Evolutionary conservation across 1,140 invertebrate genomes (phyloP).

Genomic region (Saccostrea glomerata): DNA sequence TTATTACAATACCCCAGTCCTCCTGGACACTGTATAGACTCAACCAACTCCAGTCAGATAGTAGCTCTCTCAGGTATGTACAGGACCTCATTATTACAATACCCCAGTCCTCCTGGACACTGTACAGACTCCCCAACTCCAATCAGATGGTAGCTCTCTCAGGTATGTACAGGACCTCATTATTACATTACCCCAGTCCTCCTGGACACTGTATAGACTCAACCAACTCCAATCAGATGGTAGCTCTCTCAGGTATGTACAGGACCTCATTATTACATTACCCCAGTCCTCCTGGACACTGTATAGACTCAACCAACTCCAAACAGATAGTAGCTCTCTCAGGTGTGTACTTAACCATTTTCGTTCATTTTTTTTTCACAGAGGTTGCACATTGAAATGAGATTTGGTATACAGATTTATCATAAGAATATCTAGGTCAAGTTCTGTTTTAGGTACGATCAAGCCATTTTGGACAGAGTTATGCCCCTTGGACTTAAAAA

Average conservation of each 20-base stretch:
- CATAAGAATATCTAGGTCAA: no score
- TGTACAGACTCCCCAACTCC: constrained; percentile 55
- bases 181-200: constrained; percentile 32
- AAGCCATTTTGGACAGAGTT: no score
- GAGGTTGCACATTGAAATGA: no score
- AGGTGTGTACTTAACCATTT: no score
- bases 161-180: no score
- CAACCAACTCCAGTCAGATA: constrained; percentile 54
- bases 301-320: no score
- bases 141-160: constrained; percentile 55
- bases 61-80: constrained; percentile 52
- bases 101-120: constrained; percentile 42
- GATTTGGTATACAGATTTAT: no score
- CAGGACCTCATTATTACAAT: neutral
- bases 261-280: neutral
- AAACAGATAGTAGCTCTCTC: no score
- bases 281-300: no score
- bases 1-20: constrained; percentile 35
- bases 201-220: constrained; percentile 55
- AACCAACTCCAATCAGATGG: constrained; percentile 56
- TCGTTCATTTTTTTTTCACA: no score
- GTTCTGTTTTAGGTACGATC: no score
- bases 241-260: constrained; percentile 52
- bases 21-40: constrained; percentile 53
- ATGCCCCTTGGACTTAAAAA: no score